phyloP scores from a whole-genome alignment of 2,113 vertebrate genomes.

The Todiramphus saurophagus region DNA sequence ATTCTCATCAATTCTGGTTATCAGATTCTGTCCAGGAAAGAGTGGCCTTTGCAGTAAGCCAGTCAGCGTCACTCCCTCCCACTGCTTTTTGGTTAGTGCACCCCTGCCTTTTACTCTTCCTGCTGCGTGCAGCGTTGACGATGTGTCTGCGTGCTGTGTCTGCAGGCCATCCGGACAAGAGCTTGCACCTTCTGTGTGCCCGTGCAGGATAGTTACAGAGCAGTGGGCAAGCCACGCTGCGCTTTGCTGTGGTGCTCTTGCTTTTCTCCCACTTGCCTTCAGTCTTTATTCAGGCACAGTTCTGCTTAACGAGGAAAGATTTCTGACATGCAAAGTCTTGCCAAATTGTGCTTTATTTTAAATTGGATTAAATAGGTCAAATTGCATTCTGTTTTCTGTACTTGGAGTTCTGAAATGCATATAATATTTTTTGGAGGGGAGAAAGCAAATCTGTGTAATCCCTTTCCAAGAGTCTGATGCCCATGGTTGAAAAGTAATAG shows the following conservation, averaged over 20 bases:
- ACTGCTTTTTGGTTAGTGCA: neutral
- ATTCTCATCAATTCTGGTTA: neutral
- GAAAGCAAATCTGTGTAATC: neutral
- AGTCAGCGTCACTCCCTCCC: neutral
- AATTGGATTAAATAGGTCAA: neutral
- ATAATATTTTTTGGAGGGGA: neutral
- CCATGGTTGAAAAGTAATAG: neutral
- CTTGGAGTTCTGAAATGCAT: neutral
- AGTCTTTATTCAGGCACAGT: neutral
- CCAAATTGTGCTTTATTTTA: neutral
- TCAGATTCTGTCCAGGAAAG: neutral
- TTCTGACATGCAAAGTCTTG: neutral
- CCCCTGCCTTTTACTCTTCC: neutral
- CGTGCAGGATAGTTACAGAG: neutral
- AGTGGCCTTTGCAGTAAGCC: neutral
- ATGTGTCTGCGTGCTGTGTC: neutral
- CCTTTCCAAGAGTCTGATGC: neutral
- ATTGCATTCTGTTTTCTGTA: neutral
- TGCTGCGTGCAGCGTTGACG: accelerated
- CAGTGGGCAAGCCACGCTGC: too few species aligned
- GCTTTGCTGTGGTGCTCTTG: neutral
- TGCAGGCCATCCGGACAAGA: neutral
- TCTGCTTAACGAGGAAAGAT: neutral
- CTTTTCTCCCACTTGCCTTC: neutral
- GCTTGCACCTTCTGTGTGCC: neutral